Percentiles rank a stretch among this genome's conserved stretches.
Evolutionary conservation across 1,140 invertebrate genomes (phyloP).

Genomic region (Zaprionus lachaisei): DNA sequence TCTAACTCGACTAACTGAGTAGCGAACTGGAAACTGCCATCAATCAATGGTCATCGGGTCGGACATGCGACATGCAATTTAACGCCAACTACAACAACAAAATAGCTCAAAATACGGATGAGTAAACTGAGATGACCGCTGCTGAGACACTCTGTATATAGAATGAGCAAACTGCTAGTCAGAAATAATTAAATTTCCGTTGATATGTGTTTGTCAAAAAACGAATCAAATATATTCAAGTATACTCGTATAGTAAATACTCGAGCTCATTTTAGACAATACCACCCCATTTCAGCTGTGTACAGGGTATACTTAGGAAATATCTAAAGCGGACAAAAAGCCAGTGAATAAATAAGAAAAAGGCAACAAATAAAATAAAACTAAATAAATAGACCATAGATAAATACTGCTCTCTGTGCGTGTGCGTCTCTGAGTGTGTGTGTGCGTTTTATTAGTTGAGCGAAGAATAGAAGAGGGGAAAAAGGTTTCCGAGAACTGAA

Average conservation of each 20-base stretch:
- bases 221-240: too few relatives aligned
- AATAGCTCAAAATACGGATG: conserved; percentile 11
- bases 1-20: neutral
- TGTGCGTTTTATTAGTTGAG: conserved; percentile 38
- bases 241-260: too few relatives aligned
- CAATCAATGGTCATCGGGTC: conserved; percentile 67
- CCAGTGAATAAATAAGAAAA: conserved; percentile 61
- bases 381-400: conserved; percentile 60
- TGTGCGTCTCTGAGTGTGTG: neutral
- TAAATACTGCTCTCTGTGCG: conserved; percentile 49
- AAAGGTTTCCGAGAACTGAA: conserved; percentile 4
- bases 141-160: too few relatives aligned
- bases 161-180: too few relatives aligned
- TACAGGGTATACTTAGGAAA: conserved; percentile 30
- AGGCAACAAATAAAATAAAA: conserved; percentile 42
- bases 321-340: conserved; percentile 40
- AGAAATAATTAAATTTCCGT: too few relatives aligned
- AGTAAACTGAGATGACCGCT: too few relatives aligned
- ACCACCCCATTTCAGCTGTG: neutral
- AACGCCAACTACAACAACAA: conserved; percentile 60
- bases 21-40: conserved; percentile 48
- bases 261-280: neutral
- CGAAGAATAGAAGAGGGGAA: neutral
- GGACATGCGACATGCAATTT: conserved; percentile 74
- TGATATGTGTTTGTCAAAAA: too few relatives aligned